Evolutionary conservation across 2,113 vertebrate genomes (phyloP).

Genomic region (Aphyosemion australe): DNA sequence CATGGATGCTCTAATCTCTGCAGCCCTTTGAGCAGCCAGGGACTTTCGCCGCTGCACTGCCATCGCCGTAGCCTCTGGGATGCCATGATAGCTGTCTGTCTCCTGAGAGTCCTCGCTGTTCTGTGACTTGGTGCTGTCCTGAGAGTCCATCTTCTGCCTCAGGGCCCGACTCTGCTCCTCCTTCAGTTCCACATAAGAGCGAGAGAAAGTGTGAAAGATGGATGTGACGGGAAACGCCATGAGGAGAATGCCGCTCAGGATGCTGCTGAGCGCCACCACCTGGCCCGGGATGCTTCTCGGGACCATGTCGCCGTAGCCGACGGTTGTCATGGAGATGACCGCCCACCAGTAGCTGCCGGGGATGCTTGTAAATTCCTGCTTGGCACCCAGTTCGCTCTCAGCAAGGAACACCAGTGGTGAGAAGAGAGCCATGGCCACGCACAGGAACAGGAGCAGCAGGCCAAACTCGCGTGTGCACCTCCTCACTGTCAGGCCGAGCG

Average conservation of each 20-base stretch:
- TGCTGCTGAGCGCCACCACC: constrained; percentile 95
- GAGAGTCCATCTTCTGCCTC: constrained; percentile 77
- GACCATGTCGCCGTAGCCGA: constrained; percentile 98
- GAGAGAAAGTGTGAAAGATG: constrained; percentile 97
- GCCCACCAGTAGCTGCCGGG: constrained; percentile 98
- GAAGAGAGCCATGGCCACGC: constrained; percentile 95
- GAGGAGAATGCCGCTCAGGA: constrained; percentile 95
- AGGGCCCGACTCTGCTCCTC: constrained; percentile 86
- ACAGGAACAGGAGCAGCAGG: constrained; percentile 92
- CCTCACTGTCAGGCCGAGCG: constrained; percentile 89
- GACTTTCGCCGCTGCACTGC: constrained; percentile 53
- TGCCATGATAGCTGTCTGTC: constrained; percentile 54
- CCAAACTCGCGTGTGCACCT: constrained; percentile 93
- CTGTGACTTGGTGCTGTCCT: constrained; percentile 82
- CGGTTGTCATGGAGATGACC: constrained; percentile 98
- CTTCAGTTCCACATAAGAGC: constrained; percentile 93
- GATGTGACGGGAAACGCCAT: constrained; percentile 97
- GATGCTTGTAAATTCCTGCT: constrained; percentile 95
- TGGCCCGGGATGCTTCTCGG: constrained; percentile 94
- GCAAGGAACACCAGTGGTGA: constrained; percentile 91
- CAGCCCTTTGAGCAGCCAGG: constrained; percentile 44
- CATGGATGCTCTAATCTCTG: constrained; percentile 49
- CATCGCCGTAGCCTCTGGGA: constrained; percentile 45
- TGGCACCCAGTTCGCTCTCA: constrained; percentile 93
- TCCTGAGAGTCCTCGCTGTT: constrained; percentile 80